phyloP scores from a whole-genome alignment of 2,113 vertebrate species.

The Otolemur garnettii region DNA sequence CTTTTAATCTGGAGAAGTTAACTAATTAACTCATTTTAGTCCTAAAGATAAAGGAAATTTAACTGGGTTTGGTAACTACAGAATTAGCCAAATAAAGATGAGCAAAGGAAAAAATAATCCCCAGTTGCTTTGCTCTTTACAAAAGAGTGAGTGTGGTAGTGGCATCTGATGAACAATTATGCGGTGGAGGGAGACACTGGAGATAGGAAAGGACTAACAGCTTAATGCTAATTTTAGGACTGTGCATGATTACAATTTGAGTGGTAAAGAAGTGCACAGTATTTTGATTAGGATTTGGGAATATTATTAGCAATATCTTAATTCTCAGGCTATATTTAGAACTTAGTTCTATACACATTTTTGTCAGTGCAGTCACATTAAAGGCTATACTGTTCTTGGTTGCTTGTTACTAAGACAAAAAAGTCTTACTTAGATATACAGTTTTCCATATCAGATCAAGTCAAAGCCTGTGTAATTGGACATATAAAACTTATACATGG shows the following conservation, averaged over 20 bases:
- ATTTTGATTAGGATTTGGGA: conserved; percentile 8
- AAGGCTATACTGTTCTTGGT: conserved; percentile 1
- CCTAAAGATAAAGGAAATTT: conserved; percentile 52
- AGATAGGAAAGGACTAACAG: background rate
- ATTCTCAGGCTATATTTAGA: background rate
- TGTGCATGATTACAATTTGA: background rate
- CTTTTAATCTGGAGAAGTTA: background rate
- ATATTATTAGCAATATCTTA: background rate
- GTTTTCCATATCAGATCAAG: background rate
- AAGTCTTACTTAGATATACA: background rate
- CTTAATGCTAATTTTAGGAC: conserved; percentile 55
- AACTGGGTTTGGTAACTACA: conserved; percentile 15
- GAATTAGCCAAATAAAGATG: background rate
- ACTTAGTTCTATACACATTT: background rate
- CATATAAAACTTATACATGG: background rate
- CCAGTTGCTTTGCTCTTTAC: background rate
- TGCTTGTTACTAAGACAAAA: background rate
- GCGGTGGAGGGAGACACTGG: background rate
- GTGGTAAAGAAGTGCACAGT: background rate
- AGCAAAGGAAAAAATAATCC: background rate
- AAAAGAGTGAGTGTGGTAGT: background rate
- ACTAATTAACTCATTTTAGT: conserved; percentile 42
- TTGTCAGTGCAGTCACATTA: background rate
- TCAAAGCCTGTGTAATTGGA: conserved; percentile 1
- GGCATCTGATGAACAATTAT: background rate